Base-by-base conservation (phyloP, 2,888 invertebrate genomes). In the Lepeophtheirus nordmannii region DNA sequence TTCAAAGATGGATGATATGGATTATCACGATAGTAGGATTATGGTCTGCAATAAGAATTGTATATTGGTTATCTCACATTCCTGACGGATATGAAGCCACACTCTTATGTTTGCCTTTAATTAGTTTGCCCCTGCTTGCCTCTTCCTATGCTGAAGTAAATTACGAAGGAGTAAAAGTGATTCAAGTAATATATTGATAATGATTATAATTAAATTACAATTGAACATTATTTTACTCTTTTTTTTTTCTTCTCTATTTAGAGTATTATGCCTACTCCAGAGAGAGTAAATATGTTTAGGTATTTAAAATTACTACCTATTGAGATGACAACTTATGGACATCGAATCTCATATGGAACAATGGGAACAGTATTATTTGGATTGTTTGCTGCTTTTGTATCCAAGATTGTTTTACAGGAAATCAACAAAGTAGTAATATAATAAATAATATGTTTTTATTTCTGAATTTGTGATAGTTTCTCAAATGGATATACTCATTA, bases 141-240 rank as follows among this genome's bases (percentile, higher is more conserved):
- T 75, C 76, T 5, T 75, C 76, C 0, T 76, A 75, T 69, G 77
- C 76, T 1, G 77, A 77, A 71, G 76, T 75, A 40, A 77, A 77
- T 69, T 73, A 73, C 62, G 77, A 77, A 70, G 76, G 76, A n/a
- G 72, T 72, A 38, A 72, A 75, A 20, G 71, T 77, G 69, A 69
- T 75, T 22, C 73, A 73, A 73, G 77, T 77, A 67, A 67, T 72
- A 40, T 30, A 14, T 38, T 38, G 17, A 38, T n/a, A 58, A 58
- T n/a, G 8, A 22, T 2, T n/a, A 58, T 22, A 5, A 58, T 30
- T 14, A 30, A 9, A 9, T 58, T 11, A 38, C 10, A 38, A 39
- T 40, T 39, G 14, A 37, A 10, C 38, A 37, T 14, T 30, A n/a
- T n/a, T 23, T 59, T 59, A 20, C 30, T 8, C 23, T 10, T 60